Evolutionary conservation across 1,140 invertebrate species (phyloP), one percentile per base, ranked within the genome.

Genomic region (Panulirus ornatus): DNA sequence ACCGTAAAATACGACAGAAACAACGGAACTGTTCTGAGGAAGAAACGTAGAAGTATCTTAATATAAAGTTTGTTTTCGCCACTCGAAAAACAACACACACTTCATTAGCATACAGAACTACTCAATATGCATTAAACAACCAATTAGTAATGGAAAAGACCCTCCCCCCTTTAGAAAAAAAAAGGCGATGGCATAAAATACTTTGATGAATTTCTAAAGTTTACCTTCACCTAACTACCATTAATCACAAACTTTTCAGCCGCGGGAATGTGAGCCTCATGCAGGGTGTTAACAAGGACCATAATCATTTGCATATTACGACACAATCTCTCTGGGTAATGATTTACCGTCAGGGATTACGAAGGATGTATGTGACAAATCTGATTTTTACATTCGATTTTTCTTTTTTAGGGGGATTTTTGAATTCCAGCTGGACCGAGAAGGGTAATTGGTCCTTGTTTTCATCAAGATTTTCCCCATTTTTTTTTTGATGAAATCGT

Each of bases 81-180:
- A 73, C 70, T 34, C 36, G 42, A 38, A 73, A 73, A 73, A 38
- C 42, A 22, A 34, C 73, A 38, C 44, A 9, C 73, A 38, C 2
- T 38, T 76, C 73, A 76, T 76, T 42, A 42, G 42, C 42, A 76
- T 76, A 38, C 38, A 76, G 42, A 76, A 76, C 73, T 76, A 27
- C 40, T 76, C 73, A 76, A 42, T 76, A 76, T 76, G 34, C 73
- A 76, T 76, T 76, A 38, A 42, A 76, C 73, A 76, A 42, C 42
- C 73, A 76, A 44, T 19, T 76, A 42, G 73, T 27, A 34, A 76
- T 40, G n/a, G 73, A 76, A 76, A 75, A 75, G 27, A 76, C 8
- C 44, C 73, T 76, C 30, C 51, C 70, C 70, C 70, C 70, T 73
- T 38, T 38, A 73, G 34, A 73, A 34, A n/a, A n/a, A 27, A 34